Percentiles rank a stretch among this genome's conserved stretches.
phyloP scores from a whole-genome alignment of 2,113 vertebrate species.

The Chrysochloris asiatica region DNA sequence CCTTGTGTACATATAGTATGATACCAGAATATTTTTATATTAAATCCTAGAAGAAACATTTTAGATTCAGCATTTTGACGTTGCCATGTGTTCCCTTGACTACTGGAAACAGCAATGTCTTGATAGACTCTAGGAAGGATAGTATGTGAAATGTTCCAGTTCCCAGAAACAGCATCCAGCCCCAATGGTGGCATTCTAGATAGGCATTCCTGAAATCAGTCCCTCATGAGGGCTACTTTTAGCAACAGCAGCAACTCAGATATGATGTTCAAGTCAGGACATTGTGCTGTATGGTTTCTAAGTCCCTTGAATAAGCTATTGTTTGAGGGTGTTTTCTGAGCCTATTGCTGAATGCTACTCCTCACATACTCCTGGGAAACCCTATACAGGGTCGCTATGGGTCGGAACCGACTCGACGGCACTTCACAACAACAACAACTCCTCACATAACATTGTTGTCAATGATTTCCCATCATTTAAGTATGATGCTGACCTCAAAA shows the following conservation, averaged over 20 bases:
- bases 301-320: slow-evolving; percentile 50
- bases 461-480: background rate
- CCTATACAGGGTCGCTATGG: too few relatives aligned
- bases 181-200: slow-evolving; percentile 52
- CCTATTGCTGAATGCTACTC: slow-evolving; percentile 5
- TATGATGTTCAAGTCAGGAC: slow-evolving; percentile 54
- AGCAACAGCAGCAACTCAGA: slow-evolving; percentile 71
- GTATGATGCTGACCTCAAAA: background rate
- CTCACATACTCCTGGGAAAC: too few relatives aligned
- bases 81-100: slow-evolving; percentile 57
- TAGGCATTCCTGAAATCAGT: slow-evolving; percentile 73
- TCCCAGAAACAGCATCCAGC: slow-evolving; percentile 66
- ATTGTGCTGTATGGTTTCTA: slow-evolving; percentile 28
- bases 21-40: slow-evolving; percentile 41
- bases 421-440: too few relatives aligned
- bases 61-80: background rate
- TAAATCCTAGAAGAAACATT: slow-evolving; percentile 14
- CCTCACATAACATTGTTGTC: background rate
- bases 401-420: too few relatives aligned
- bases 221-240: slow-evolving; percentile 77
- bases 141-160: slow-evolving; percentile 61
- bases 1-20: background rate
- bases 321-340: slow-evolving; percentile 23
- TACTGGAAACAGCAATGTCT: background rate
- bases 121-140: slow-evolving; percentile 48